Evolutionary conservation across 2,888 invertebrate genomes (phyloP).

Genomic region (Odiellus spinosus): DNA sequence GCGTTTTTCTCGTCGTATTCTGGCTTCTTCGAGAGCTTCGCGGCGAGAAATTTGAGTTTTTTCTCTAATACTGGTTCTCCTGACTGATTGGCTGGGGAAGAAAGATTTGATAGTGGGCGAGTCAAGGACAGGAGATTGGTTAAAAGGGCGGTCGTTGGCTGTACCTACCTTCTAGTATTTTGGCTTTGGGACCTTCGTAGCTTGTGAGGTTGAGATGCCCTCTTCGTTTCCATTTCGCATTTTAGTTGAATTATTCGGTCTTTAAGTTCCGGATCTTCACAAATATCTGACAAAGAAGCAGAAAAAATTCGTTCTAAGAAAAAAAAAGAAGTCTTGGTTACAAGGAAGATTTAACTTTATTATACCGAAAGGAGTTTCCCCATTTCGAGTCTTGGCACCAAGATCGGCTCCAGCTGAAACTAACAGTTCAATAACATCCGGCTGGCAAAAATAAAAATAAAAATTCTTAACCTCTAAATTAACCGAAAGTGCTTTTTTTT

Average conservation of each 20-base stretch:
- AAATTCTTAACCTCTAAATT: too few relatives aligned
- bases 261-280: conserved; percentile 85
- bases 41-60: conserved; percentile 83
- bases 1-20: conserved; percentile 42
- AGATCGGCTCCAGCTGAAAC: conserved; percentile 94
- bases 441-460: conserved; percentile 42
- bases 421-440: conserved; percentile 84
- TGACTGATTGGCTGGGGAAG: conserved; percentile 69
- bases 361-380: conserved; percentile 88
- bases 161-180: conserved; percentile 29
- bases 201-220: conserved; percentile 41
- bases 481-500: too few relatives aligned
- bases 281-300: conserved; percentile 53
- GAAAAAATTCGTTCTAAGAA: background rate
- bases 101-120: too few relatives aligned
- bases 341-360: too few relatives aligned
- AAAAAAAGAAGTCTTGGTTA: too few relatives aligned
- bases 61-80: conserved; percentile 80
- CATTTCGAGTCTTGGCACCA: conserved; percentile 87
- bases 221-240: conserved; percentile 70
- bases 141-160: background rate
- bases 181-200: conserved; percentile 48
- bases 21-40: conserved; percentile 84
- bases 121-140: background rate
- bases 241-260: conserved; percentile 72